Evolutionary conservation across 2,797 vertebrate species (phyloP).

Genomic region (Parotocinclus haroldoi): DNA sequence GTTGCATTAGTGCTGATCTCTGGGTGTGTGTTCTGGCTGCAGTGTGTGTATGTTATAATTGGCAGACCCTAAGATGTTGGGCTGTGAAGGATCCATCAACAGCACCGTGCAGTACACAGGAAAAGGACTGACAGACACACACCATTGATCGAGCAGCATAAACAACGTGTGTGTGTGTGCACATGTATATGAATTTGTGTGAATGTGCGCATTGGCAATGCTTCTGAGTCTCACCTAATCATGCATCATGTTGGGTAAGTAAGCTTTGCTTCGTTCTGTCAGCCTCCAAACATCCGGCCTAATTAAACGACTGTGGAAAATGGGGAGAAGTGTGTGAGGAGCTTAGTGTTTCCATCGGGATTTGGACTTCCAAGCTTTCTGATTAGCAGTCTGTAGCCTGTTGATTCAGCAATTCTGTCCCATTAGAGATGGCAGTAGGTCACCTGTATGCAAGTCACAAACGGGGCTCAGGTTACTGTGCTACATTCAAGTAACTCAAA

Average conservation of each 20-base stretch:
- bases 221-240: conserved; percentile 16
- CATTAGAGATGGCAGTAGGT: too few species aligned
- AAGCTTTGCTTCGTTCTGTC: conserved; percentile 23
- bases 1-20: conserved; percentile 4
- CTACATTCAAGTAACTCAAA: too few species aligned
- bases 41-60: conserved; percentile 42
- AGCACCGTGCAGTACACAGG: conserved; percentile 43
- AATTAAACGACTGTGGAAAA: neutral
- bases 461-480: too few species aligned
- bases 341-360: neutral
- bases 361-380: too few species aligned
- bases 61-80: conserved; percentile 45
- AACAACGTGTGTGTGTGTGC: conserved; percentile 26
- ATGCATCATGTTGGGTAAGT: conserved; percentile 5
- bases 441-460: too few species aligned
- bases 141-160: conserved; percentile 42
- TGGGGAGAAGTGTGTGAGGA: neutral
- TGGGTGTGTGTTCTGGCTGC: conserved; percentile 35
- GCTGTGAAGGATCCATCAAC: conserved; percentile 57
- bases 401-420: too few species aligned
- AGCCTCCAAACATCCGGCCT: conserved; percentile 12
- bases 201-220: conserved; percentile 30
- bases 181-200: conserved; percentile 33
- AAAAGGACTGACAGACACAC: conserved; percentile 50
- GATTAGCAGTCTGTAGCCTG: too few species aligned